Conservation (phyloP, 2,113 vertebrate genomes). For the Chloropsis hardwickii region DNA sequence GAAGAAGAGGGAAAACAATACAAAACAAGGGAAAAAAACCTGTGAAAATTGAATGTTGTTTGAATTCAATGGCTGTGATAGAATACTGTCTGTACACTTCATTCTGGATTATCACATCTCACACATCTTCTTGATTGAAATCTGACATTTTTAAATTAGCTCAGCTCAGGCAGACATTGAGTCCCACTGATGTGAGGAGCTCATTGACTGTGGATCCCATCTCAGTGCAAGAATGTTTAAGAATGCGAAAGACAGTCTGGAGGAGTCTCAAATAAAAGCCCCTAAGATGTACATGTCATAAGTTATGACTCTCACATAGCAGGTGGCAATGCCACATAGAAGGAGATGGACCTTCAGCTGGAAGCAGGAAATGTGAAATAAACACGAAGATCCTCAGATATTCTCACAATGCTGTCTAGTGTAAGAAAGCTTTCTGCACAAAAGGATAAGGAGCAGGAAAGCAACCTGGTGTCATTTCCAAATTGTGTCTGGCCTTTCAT, state of each 20-base stretch:
- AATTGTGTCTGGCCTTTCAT: background rate
- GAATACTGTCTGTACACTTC: background rate
- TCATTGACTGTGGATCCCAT: background rate
- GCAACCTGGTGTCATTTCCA: background rate
- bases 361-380: background rate
- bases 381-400: background rate
- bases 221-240: background rate
- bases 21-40: background rate
- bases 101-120: background rate
- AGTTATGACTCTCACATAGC: background rate
- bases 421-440: background rate
- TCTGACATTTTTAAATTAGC: background rate
- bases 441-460: background rate
- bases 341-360: background rate
- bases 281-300: background rate
- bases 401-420: background rate
- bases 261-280: background rate
- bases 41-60: background rate
- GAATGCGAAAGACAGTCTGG: background rate
- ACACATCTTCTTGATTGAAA: background rate
- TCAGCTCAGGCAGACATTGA: background rate
- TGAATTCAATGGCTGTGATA: background rate
- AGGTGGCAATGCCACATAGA: background rate
- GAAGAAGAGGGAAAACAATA: background rate
- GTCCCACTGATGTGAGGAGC: background rate